phyloP scores from a whole-genome alignment of 2,113 vertebrate genomes.

The Campylorhamphus procurvoides region DNA sequence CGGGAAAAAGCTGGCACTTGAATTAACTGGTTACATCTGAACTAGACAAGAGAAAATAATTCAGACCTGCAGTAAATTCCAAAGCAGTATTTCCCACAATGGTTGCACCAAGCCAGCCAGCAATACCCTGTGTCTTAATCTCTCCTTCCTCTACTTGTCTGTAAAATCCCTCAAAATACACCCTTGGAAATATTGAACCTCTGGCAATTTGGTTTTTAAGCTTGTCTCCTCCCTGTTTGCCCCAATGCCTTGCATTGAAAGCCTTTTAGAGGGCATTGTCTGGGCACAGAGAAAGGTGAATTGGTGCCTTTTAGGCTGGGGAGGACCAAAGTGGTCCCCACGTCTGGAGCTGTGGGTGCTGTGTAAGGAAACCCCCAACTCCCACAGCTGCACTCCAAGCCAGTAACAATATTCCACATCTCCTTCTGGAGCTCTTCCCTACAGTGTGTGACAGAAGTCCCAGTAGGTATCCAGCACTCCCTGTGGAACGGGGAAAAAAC shows the following conservation, averaged over 20 bases:
- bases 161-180: neutral
- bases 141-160: neutral
- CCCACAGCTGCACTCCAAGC: rapidly evolving
- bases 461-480: neutral
- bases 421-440: neutral
- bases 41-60: neutral
- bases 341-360: neutral
- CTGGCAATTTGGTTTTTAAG: neutral
- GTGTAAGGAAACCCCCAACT: neutral
- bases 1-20: neutral
- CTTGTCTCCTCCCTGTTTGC: neutral
- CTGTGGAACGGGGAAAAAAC: neutral
- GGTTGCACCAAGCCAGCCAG: neutral
- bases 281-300: neutral
- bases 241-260: neutral
- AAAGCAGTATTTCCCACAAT: neutral
- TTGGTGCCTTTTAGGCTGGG: neutral
- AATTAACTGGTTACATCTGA: neutral
- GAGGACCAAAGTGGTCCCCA: neutral
- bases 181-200: neutral
- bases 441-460: neutral
- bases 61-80: neutral
- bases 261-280: neutral
- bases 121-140: neutral
- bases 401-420: neutral